phyloP scores from a whole-genome alignment of 1,140 invertebrate species.

The Paramacrobiotus metropolitanus region DNA sequence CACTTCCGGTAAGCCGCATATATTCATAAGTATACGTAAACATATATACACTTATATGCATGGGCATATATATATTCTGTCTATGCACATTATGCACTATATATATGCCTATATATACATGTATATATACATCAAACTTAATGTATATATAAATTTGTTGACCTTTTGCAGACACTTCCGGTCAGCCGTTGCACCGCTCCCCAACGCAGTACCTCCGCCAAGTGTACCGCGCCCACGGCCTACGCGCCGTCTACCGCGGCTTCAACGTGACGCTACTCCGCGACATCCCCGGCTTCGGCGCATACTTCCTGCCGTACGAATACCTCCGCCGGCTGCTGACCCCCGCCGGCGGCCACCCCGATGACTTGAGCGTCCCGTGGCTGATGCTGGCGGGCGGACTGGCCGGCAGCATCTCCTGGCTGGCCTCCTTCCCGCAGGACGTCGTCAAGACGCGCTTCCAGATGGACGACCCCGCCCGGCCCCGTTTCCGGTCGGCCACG shows the following conservation, averaged over 20 bases:
- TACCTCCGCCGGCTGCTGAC: slow-evolving; percentile 47
- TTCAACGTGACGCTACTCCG: slow-evolving; percentile 59
- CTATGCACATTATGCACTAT: too few species aligned
- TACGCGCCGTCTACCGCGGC: slow-evolving; percentile 78
- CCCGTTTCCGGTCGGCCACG: slow-evolving; percentile 61
- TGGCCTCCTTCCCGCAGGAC: slow-evolving; percentile 84
- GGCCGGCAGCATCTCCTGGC: slow-evolving; percentile 89
- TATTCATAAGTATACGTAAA: too few species aligned
- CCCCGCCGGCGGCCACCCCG: slow-evolving; percentile 28
- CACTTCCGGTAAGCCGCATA: too few species aligned
- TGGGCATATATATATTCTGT: too few species aligned
- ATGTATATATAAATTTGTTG: slow-evolving; percentile 9
- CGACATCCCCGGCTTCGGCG: slow-evolving; percentile 85
- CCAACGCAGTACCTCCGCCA: slow-evolving; percentile 73
- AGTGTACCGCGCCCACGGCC: slow-evolving; percentile 74
- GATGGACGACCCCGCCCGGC: slow-evolving; percentile 66
- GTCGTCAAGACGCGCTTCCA: slow-evolving; percentile 89
- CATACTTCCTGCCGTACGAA: slow-evolving; percentile 94
- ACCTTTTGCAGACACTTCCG: slow-evolving; percentile 33
- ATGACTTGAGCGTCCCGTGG: slow-evolving; percentile 35
- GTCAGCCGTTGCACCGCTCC: slow-evolving; percentile 57
- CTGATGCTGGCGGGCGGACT: slow-evolving; percentile 80
- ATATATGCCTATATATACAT: too few species aligned
- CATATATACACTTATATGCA: too few species aligned
- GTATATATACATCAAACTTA: too few species aligned